Evolutionary conservation across 2,888 invertebrate species (phyloP).

Genomic region (Eubasilissa splendida): DNA sequence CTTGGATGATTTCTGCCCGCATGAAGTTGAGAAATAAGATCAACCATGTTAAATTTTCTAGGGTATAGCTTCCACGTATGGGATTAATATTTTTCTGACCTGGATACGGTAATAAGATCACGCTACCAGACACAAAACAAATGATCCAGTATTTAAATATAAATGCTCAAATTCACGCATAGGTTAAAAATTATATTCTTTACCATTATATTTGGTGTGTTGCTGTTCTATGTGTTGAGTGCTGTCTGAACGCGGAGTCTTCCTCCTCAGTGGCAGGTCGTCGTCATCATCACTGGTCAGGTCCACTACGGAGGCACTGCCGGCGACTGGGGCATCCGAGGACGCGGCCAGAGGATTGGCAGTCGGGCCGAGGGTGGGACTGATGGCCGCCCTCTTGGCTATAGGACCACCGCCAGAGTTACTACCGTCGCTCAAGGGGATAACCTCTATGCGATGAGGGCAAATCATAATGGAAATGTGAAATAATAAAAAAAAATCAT

Average conservation of each 20-base stretch:
- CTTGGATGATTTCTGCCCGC: too few species aligned
- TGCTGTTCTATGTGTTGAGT: conserved; percentile 15
- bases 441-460: conserved; percentile 65
- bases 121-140: neutral
- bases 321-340: conserved; percentile 65
- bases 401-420: conserved; percentile 62
- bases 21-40: too few species aligned
- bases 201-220: conserved; percentile 54
- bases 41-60: too few species aligned
- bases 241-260: conserved; percentile 65
- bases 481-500: conserved; percentile 29
- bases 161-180: neutral
- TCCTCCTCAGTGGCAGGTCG: conserved; percentile 78
- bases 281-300: conserved; percentile 84
- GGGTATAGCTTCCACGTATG: too few species aligned
- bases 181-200: neutral
- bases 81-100: neutral
- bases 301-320: conserved; percentile 74
- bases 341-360: conserved; percentile 64
- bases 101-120: neutral
- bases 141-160: neutral
- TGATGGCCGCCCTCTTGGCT: conserved; percentile 67
- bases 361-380: conserved; percentile 66
- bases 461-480: conserved; percentile 40
- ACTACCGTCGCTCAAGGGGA: conserved; percentile 64